Evolutionary conservation across 2,888 invertebrate species (phyloP).

Genomic region (Troides aeacus): DNA sequence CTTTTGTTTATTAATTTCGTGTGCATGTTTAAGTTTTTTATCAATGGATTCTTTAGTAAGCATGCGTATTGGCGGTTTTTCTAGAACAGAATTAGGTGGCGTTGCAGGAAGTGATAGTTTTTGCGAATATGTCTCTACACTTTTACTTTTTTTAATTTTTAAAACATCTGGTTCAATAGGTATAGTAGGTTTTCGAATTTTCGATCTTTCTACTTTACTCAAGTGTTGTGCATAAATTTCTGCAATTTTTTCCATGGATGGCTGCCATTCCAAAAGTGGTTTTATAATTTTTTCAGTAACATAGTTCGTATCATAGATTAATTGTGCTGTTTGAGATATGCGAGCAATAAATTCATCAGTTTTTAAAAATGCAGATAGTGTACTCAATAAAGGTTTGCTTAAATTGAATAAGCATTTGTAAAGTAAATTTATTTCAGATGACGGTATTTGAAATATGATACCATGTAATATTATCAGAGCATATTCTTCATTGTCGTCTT

Average conservation of each 20-base stretch:
- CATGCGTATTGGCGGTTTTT: conserved; percentile 53
- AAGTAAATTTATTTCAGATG: conserved; percentile 52
- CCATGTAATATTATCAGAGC: conserved; percentile 61
- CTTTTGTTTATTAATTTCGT: conserved; percentile 62
- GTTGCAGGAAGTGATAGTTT: conserved; percentile 41
- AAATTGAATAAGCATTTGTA: conserved; percentile 71
- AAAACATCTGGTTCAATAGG: conserved; percentile 61
- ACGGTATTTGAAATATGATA: conserved; percentile 56
- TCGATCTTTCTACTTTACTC: conserved; percentile 54
- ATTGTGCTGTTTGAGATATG: conserved; percentile 69
- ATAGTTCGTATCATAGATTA: conserved; percentile 72
- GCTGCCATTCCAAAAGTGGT: conserved; percentile 73
- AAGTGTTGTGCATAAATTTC: conserved; percentile 58
- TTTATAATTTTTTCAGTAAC: conserved; percentile 71
- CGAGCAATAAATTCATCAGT: conserved; percentile 67
- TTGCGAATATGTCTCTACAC: conserved; percentile 37
- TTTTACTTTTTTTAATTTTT: conserved; percentile 51
- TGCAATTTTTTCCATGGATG: conserved; percentile 66
- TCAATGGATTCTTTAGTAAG: conserved; percentile 63
- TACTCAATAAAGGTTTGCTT: conserved; percentile 56
- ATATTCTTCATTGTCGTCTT: conserved; percentile 58
- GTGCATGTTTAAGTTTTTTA: conserved; percentile 53
- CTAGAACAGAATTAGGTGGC: conserved; percentile 52
- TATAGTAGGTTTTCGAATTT: conserved; percentile 55
- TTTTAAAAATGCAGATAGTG: conserved; percentile 65